Base-by-base conservation (phyloP, 2,888 invertebrate genomes). In the Silvanus unidentatus region DNA sequence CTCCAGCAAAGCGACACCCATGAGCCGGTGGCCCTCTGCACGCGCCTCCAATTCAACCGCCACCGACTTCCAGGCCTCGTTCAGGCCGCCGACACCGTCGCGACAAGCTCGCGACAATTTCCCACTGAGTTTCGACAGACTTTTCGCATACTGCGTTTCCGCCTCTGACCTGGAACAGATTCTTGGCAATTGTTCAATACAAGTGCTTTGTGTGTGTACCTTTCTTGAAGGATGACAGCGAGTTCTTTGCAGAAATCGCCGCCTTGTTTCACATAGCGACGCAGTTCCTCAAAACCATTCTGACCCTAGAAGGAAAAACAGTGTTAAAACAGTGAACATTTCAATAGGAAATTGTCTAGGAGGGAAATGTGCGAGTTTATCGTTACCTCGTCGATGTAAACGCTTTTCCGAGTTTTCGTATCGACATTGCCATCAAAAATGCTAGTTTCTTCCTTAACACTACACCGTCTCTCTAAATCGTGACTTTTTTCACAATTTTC, bases 221-320 rank as follows among this genome's bases (percentile, higher is more conserved):
- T 88, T 76, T 96, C 95, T 73, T 93, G 92, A 55, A 96, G 74
- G 63, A 95, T 89, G 36, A 82, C 76, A 4, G 91, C 82, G 41
- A 96, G 76, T 66, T 96, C 95, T 66, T 95, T 94, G 74, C 93
- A 92, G 69, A 94, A 92, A 69, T 95, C 94, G 38, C 91, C 89
- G 32, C 95, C 94, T 71, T 93, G 92, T 69, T 95, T 95, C 58
- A 96, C 88, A 69, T 91, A 92, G 55, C 89, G 82, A 45, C 93
- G 81, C 39, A 96, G 77, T 69, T 95, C 95, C 64, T 95, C 94
- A 71, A 95, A 96, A 16, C 94, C 93, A 72, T 89, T 89, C 73
- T 91, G 88, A 49, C 86, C 92, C 94, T 95, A 78, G 35, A 81
- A 80, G 34, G 3, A 22, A 22, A 22, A 22, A 22, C 8, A 8